Evolutionary conservation across 2,888 invertebrate species (phyloP).

Genomic region (Margaritifera margaritifera): DNA sequence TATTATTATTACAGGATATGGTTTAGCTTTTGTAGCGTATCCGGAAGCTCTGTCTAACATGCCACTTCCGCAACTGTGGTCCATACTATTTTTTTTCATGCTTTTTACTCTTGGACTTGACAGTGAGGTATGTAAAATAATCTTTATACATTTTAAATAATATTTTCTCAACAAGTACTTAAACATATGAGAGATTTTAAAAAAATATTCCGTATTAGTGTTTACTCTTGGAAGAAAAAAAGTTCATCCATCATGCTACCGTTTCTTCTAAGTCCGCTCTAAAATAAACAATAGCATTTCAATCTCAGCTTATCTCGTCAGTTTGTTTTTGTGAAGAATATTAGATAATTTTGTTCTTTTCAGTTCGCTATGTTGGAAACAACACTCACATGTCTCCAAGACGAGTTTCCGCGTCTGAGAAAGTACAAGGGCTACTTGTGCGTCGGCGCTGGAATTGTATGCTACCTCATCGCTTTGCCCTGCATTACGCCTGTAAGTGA

Average conservation of each 20-base stretch:
- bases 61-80: slow-evolving; percentile 64
- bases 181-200: no score
- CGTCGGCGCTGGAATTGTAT: slow-evolving; percentile 46
- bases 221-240: no score
- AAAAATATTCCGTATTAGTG: no score
- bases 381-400: slow-evolving; percentile 69
- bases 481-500: slow-evolving; percentile 60
- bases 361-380: slow-evolving; percentile 73
- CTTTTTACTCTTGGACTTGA: slow-evolving; percentile 65
- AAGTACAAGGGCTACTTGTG: slow-evolving; percentile 59
- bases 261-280: no score
- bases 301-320: no score
- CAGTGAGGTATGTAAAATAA: slow-evolving; percentile 47
- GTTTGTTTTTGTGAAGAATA: no score
- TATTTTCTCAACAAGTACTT: no score
- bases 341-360: slow-evolving; percentile 8
- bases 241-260: no score
- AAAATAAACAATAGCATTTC: no score
- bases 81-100: slow-evolving; percentile 69
- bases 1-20: slow-evolving; percentile 75
- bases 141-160: no score
- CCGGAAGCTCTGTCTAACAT: slow-evolving; percentile 66
- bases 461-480: slow-evolving; percentile 57
- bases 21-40: slow-evolving; percentile 68
- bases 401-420: slow-evolving; percentile 72